Percentiles rank a stretch among this genome's conserved stretches.
Evolutionary conservation across 2,797 vertebrate species (phyloP).

Genomic region (Clamator glandarius): DNA sequence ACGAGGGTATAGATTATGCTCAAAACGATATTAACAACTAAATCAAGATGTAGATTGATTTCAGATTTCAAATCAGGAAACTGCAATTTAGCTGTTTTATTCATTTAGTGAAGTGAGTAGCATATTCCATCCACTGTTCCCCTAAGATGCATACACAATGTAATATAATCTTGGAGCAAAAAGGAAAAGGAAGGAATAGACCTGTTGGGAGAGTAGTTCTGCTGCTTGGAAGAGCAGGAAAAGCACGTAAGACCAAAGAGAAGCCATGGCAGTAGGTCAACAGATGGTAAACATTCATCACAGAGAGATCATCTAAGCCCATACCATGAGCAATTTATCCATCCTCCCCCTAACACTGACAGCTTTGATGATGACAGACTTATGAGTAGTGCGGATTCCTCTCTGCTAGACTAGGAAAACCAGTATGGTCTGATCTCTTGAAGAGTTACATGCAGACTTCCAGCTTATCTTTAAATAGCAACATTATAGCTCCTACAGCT

Average conservation of each 20-base stretch:
- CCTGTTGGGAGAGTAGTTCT: background rate
- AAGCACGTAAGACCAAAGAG: background rate
- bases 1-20: background rate
- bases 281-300: background rate
- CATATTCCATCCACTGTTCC: background rate
- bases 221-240: background rate
- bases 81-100: background rate
- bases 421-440: background rate
- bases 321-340: accelerated
- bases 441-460: background rate
- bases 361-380: background rate
- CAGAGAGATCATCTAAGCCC: background rate
- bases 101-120: background rate
- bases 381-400: background rate
- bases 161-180: background rate
- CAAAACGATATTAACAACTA: background rate
- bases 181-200: background rate
- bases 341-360: accelerated
- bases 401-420: background rate
- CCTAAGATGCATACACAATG: background rate
- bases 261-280: background rate
- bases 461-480: background rate
- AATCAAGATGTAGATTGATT: background rate
- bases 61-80: background rate
- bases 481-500: background rate